These are phyloP conservation scores for Lepus americanus DNA, from an alignment of 2,113 vertebrate species.

Conservation along the genomic window DNA sequence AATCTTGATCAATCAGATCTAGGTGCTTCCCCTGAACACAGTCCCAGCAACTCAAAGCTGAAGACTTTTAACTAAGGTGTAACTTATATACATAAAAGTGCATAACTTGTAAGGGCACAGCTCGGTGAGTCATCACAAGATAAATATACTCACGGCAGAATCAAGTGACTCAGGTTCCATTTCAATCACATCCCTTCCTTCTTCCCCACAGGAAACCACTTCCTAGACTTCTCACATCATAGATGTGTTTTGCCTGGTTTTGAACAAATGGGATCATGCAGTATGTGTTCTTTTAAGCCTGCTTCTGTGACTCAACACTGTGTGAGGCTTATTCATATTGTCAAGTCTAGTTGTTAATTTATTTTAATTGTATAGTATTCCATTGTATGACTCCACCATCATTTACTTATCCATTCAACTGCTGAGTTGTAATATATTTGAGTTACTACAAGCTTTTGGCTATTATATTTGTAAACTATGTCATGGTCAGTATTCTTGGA, in stretches of 20 bases:
- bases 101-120: background rate
- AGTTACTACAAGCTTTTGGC: too few species aligned
- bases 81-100: background rate
- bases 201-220: background rate
- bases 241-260: background rate
- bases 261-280: background rate
- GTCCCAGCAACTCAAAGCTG: background rate
- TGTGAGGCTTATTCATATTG: background rate
- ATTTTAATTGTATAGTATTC: background rate
- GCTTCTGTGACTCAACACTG: background rate
- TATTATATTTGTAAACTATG: too few species aligned
- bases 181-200: background rate
- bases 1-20: background rate
- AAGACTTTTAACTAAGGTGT: background rate
- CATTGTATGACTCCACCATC: too few species aligned
- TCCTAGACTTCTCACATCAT: background rate
- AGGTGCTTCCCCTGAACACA: background rate
- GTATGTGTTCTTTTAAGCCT: background rate
- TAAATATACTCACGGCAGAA: background rate
- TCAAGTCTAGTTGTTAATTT: background rate
- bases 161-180: background rate
- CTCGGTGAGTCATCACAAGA: constrained; percentile 1
- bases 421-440: too few species aligned
- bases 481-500: too few species aligned
- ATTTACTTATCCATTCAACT: too few species aligned